Base-by-base conservation (phyloP, 2,888 invertebrate species). In the Yponomeuta evonymella region DNA sequence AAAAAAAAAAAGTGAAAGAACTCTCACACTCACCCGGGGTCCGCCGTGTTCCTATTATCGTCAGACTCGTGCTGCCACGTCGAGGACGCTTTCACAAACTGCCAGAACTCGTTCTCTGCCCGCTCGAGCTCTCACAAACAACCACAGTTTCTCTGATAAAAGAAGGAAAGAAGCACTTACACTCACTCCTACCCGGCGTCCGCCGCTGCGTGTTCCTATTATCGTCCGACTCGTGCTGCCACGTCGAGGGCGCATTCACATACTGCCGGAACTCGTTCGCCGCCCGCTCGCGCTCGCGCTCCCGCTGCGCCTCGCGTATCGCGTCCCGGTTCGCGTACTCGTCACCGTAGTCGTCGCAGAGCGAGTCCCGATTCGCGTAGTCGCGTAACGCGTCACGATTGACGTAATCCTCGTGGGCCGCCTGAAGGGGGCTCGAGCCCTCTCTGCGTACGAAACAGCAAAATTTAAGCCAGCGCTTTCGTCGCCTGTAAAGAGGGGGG, bases 311-410 rank as follows among this genome's bases (percentile, higher is more conserved):
- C 77, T 92, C 91, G n/a, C 92, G 85, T 68, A 93, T 93, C 33
- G 91, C 92, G 67, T 93, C 93, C 11, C 91, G 76, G 74, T 93
- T 93, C 68, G 90, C 93, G 83, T 93, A 93, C 83, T 93, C 93
- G 63, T 93, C 93, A 5, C 87, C 88, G 77, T 90, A 89, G 83
- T 90, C 90, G 77, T 92, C 92, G 73, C 91, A 88, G 63, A 91
- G 76, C 51, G 92, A 92, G 77, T 92, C 91, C 36, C 91, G 78
- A 74, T 91, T 91, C 67, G 90, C 92, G 83, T 87, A 92, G 74
- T 90, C 92, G 8, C 91, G 83, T 23, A 90, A 74, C 71, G 84
- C 91, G 75, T 91, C 92, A 23, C 90, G 81, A 76, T 92, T 92
- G 73, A 89, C 91, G 86, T 92, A 92, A 83, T 91, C 90, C 78